Conservation (phyloP, 1,140 invertebrate species). For the Leptinotarsa texana region DNA sequence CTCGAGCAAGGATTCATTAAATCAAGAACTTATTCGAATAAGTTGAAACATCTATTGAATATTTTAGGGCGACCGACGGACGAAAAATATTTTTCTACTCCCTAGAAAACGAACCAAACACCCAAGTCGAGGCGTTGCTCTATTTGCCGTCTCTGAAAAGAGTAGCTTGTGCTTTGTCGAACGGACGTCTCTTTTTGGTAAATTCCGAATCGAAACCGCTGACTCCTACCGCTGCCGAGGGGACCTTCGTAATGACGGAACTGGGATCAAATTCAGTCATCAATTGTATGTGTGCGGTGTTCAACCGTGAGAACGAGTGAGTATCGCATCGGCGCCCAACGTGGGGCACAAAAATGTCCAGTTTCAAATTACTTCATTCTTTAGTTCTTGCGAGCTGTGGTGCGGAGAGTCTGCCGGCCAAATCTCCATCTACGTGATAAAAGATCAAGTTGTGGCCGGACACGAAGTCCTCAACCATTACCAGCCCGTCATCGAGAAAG, state of each 20-base stretch:
- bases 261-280: conserved; percentile 68
- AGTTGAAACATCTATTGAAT: background rate
- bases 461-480: conserved; percentile 67
- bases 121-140: conserved; percentile 67
- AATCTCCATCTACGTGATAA: conserved; percentile 69
- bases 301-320: conserved; percentile 55
- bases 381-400: conserved; percentile 70
- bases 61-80: conserved; percentile 59
- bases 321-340: conserved; percentile 25
- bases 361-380: conserved; percentile 30
- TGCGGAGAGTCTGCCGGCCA: conserved; percentile 75
- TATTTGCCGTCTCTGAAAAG: conserved; percentile 67
- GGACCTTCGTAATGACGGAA: conserved; percentile 77
- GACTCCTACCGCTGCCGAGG: conserved; percentile 67
- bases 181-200: conserved; percentile 77
- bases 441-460: conserved; percentile 63
- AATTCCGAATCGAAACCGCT: conserved; percentile 64
- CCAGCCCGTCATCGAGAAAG: conserved; percentile 61
- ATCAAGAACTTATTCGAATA: too few relatives aligned
- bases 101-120: conserved; percentile 60
- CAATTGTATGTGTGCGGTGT: conserved; percentile 62
- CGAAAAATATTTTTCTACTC: conserved; percentile 63
- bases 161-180: conserved; percentile 73
- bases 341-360: background rate
- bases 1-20: too few relatives aligned